Evolutionary conservation across 2,113 vertebrate species (phyloP).

Genomic region (Numida meleagris): DNA sequence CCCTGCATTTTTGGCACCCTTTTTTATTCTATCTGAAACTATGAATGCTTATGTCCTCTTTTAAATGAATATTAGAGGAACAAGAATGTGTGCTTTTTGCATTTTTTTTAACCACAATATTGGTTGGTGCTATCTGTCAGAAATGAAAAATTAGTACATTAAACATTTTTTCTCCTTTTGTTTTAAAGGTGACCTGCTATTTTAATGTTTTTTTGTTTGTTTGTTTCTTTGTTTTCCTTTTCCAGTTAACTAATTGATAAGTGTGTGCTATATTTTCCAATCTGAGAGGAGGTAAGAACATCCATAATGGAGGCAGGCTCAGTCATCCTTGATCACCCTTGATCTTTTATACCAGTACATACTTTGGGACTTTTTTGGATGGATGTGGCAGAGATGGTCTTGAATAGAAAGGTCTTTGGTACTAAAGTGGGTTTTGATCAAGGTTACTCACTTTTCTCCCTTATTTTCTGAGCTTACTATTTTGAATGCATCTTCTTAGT

Average conservation of each 20-base stretch:
- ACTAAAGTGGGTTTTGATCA: not conserved
- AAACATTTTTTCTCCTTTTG: not conserved
- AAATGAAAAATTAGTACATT: not conserved
- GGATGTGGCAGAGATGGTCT: not conserved
- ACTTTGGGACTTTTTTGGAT: not conserved
- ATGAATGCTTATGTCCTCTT: not conserved
- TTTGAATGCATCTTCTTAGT: not conserved
- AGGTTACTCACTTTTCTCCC: not conserved
- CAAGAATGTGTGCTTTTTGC: not conserved
- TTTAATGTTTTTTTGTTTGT: rapidly evolving
- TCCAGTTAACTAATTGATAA: not conserved
- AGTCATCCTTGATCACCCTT: not conserved
- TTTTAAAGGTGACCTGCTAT: not conserved
- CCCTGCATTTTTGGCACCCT: not conserved
- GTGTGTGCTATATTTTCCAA: not conserved
- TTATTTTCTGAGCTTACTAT: not conserved
- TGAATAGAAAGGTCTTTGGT: not conserved
- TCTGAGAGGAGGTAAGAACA: not conserved
- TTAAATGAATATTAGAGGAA: not conserved
- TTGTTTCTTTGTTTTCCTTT: not conserved
- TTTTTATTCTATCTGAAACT: not conserved
- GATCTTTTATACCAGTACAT: not conserved
- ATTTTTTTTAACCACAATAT: not conserved
- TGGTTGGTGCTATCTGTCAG: not conserved
- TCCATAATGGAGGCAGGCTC: not conserved